Base-by-base conservation (phyloP, 1,140 invertebrate species). In the Camponotus floridanus region DNA sequence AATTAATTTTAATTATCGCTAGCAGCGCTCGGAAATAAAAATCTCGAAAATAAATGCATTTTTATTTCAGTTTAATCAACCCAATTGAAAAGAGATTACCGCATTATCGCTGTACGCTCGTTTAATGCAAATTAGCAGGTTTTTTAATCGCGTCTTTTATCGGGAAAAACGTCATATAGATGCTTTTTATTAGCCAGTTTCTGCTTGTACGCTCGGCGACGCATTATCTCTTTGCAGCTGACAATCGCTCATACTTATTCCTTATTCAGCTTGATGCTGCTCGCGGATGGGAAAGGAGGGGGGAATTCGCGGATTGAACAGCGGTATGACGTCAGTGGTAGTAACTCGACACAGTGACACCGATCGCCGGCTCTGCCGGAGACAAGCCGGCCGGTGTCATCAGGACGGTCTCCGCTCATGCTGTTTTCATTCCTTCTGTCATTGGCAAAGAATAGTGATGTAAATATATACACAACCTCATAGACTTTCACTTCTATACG, bases 321-420 rank as follows among this genome's bases (percentile, higher is more conserved):
- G 84, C 65, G 55, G 67, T 1, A 26, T 93, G 92, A 93, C 91
- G 92, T 93, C 93, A 93, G 86, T 62, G 80, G 64, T 87, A 87
- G 83, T 79, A 90, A 80, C 88, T 87, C 92, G 93, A 94, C 93
- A 93, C 91, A 93, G 92, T 93, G 93, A 93, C 92, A 94, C 92
- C 92, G 91, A 92, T 94, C 57, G 89, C 73, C 87, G 85, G 76
- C 62, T 86, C 68, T 87, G 55, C 68, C 83, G 84, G 87, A 80
- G 64, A 76, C 51, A 31, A 81, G 84, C 87, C 67, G 87, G 76
- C 76, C 87, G 88, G 55, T 48, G 67, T 33, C 88, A 62, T 57
- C 83, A 26, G 70, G 64, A 81, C 48, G 70, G 59, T 88, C 62
- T 62, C 67, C 59, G 8, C 65, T 51, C 36, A 13, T 55, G 26